Evolutionary conservation across 92 coral and sea anemone species (phyloP).

Genomic region (Nematostella vectensis): DNA sequence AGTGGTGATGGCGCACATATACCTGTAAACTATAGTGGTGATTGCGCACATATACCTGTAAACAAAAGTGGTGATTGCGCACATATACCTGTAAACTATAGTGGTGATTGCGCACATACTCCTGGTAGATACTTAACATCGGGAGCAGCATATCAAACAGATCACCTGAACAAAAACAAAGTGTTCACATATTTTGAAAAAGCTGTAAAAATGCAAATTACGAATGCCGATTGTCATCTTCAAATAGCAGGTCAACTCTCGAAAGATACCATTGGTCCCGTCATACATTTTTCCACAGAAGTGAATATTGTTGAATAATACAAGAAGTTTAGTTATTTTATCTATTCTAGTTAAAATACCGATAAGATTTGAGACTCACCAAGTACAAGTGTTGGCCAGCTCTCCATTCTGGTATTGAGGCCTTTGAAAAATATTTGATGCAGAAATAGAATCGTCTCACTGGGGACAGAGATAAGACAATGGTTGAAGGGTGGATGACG

Average conservation of each 20-base stretch:
- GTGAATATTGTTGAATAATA: too few species aligned
- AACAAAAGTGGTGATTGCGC: too few species aligned
- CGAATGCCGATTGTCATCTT: not conserved
- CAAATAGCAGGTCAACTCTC: not conserved
- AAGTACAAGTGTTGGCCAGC: constrained; percentile 91
- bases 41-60: too few species aligned
- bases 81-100: constrained; percentile 77
- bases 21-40: too few species aligned
- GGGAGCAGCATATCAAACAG: constrained; percentile 92
- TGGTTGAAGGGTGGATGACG: too few species aligned
- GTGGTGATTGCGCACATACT: constrained; percentile 91
- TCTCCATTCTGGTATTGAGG: constrained; percentile 93
- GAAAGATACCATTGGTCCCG: too few species aligned
- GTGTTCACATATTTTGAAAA: too few species aligned
- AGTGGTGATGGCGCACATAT: too few species aligned
- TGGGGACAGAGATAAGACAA: constrained; percentile 25
- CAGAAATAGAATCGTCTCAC: constrained; percentile 90
- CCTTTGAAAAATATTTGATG: constrained; percentile 98
- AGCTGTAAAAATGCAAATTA: too few species aligned
- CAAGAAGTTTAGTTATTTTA: not conserved
- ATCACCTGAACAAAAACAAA: constrained; percentile 52
- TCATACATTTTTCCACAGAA: not conserved
- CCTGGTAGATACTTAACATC: constrained; percentile 93
- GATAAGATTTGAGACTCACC: too few species aligned
- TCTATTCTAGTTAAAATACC: not conserved